These are phyloP conservation scores for Nerophis ophidion DNA, from an alignment of 2,113 vertebrate species.

Conservation along the genomic window DNA sequence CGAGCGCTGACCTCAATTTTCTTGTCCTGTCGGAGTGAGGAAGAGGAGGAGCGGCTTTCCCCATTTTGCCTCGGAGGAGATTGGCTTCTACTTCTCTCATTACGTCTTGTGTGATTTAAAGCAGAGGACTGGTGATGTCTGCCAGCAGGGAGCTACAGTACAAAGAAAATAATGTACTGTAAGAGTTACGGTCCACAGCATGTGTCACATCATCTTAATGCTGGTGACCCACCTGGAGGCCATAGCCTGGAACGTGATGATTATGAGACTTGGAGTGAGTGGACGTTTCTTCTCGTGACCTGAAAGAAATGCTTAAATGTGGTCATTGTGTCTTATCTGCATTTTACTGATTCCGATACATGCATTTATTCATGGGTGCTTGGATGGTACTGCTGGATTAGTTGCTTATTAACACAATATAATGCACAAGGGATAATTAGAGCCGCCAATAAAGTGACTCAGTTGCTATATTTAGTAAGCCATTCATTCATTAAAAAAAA, in stretches of 20 bases:
- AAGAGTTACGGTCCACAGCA: background rate
- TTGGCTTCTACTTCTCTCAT: conserved; percentile 53
- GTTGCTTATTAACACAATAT: no score
- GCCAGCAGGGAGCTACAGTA: conserved; percentile 43
- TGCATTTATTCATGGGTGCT: no score
- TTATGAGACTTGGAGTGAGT: conserved; percentile 38
- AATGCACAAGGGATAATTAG: no score
- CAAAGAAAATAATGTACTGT: background rate
- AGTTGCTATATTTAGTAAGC: no score
- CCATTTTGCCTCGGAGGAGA: conserved; percentile 48
- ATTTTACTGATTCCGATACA: no score
- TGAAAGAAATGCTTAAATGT: conserved; percentile 30
- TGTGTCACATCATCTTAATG: background rate
- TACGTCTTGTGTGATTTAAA: conserved; percentile 26
- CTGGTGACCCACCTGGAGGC: conserved; percentile 77
- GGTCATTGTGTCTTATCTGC: no score
- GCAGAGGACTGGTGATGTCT: conserved; percentile 39
- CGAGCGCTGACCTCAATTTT: conserved; percentile 54
- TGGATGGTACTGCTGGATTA: no score
- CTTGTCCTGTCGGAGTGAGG: conserved; percentile 40
- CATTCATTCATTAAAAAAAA: no score
- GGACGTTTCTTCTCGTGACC: conserved; percentile 58
- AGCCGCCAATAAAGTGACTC: no score
- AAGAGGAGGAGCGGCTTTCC: conserved; percentile 24
- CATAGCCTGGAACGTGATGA: conserved; percentile 74